Conservation (phyloP, 2,888 invertebrate species). For the Criorhina ranunculi region DNA sequence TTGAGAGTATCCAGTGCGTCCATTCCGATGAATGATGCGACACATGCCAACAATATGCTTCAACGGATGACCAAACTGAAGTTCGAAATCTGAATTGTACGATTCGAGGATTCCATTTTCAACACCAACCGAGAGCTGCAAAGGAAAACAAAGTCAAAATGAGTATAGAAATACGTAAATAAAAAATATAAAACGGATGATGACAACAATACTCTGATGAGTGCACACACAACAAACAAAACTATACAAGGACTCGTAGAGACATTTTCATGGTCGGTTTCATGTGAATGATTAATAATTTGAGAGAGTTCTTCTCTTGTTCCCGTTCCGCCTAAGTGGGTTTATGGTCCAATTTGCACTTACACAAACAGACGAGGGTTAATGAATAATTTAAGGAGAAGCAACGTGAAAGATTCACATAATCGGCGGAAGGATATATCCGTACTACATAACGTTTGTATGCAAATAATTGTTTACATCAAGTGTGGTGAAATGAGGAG, state of each 20-base stretch:
- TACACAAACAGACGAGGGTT: constrained; percentile 17
- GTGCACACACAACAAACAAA: constrained; percentile 31
- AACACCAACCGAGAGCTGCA: constrained; percentile 89
- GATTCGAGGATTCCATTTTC: constrained; percentile 89
- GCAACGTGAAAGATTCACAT: constrained; percentile 33
- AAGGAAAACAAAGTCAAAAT: constrained; percentile 74
- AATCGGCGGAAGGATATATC: constrained; percentile 37
- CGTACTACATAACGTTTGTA: constrained; percentile 9
- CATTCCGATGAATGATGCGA: constrained; percentile 82
- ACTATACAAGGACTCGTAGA: constrained; percentile 53
- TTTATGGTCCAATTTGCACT: constrained; percentile 46
- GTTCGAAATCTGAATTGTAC: constrained; percentile 89
- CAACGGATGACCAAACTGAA: constrained; percentile 88
- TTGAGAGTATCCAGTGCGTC: constrained; percentile 83
- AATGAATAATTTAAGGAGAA: constrained; percentile 61
- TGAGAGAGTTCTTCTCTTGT: constrained; percentile 28
- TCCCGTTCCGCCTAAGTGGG: background rate
- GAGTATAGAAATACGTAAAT: background rate
- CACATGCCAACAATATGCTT: constrained; percentile 87
- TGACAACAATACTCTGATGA: constrained; percentile 36
- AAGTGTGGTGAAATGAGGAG: constrained; percentile 38
- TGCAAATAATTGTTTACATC: constrained; percentile 35
- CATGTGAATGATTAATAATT: constrained; percentile 73
- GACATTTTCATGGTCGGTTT: constrained; percentile 64
- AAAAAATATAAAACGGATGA: constrained; percentile 6